These are phyloP conservation scores for Sipha flava DNA, from an alignment of 1,140 invertebrate genomes.

Conservation along the genomic window DNA sequence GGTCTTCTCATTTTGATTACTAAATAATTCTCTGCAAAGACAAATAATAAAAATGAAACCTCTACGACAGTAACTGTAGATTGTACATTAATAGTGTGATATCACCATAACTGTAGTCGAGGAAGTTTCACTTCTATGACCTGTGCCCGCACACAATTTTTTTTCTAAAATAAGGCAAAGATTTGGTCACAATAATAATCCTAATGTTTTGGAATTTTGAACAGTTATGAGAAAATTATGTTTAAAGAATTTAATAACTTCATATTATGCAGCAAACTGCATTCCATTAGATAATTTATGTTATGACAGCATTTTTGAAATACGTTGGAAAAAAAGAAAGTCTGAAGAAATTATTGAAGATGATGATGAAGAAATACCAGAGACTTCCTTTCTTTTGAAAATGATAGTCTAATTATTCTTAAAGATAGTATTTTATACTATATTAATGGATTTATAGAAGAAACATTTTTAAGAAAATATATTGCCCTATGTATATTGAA, in stretches of 20 bases:
- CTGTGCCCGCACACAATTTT: too few relatives aligned
- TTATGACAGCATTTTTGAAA: neutral
- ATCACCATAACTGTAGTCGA: too few relatives aligned
- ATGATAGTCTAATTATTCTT: neutral
- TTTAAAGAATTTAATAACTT: neutral
- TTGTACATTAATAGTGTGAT: too few relatives aligned
- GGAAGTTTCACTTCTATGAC: too few relatives aligned
- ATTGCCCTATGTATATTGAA: neutral
- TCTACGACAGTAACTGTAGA: too few relatives aligned
- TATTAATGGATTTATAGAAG: neutral
- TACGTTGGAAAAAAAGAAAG: neutral
- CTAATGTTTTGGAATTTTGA: neutral
- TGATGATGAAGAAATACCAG: neutral
- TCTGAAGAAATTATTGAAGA: neutral
- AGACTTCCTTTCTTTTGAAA: neutral
- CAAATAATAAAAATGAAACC: too few relatives aligned
- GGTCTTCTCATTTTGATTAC: too few relatives aligned
- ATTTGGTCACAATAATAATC: neutral
- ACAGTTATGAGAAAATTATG: neutral
- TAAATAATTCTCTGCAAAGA: too few relatives aligned
- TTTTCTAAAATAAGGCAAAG: neutral
- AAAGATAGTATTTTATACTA: conserved; percentile 16
- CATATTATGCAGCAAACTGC: neutral
- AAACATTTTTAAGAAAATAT: neutral
- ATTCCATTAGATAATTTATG: neutral